A percentile compares a stretch with the other conserved stretches of the same genome.
Evolutionary conservation across 2,113 vertebrate genomes (phyloP).

Genomic region (Campylomormyrus tamandua): DNA sequence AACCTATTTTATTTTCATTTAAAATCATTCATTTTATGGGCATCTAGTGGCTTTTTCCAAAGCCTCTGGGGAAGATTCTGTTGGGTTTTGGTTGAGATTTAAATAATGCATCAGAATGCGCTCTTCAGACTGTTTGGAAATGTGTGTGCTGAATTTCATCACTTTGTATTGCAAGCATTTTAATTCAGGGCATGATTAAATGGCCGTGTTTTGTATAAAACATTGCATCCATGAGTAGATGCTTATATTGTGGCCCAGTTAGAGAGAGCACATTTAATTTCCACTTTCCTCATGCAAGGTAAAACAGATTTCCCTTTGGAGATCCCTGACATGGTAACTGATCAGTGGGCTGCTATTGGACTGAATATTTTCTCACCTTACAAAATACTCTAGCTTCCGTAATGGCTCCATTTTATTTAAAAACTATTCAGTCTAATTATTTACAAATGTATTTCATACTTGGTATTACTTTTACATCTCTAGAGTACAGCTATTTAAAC

Average conservation of each 20-base stretch:
- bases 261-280: background rate
- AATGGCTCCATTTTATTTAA: background rate
- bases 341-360: background rate
- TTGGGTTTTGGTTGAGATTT: background rate
- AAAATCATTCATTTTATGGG: background rate
- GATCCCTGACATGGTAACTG: background rate
- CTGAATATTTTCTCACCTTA: background rate
- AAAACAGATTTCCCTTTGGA: background rate
- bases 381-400: background rate
- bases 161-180: conserved; percentile 7
- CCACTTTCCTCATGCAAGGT: background rate
- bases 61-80: background rate
- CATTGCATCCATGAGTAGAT: background rate
- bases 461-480: background rate
- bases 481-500: conserved; percentile 7
- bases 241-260: background rate
- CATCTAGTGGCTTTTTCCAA: background rate
- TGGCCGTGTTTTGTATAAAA: conserved; percentile 6
- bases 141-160: conserved; percentile 8
- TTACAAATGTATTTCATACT: background rate
- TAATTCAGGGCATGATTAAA: background rate
- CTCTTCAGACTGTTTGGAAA: conserved; percentile 10
- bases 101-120: background rate
- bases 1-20: background rate
- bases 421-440: background rate